A percentile compares a stretch with the other conserved stretches of the same genome.
Evolutionary conservation across 2,113 vertebrate genomes (phyloP).

Genomic region (Suricata suricatta): DNA sequence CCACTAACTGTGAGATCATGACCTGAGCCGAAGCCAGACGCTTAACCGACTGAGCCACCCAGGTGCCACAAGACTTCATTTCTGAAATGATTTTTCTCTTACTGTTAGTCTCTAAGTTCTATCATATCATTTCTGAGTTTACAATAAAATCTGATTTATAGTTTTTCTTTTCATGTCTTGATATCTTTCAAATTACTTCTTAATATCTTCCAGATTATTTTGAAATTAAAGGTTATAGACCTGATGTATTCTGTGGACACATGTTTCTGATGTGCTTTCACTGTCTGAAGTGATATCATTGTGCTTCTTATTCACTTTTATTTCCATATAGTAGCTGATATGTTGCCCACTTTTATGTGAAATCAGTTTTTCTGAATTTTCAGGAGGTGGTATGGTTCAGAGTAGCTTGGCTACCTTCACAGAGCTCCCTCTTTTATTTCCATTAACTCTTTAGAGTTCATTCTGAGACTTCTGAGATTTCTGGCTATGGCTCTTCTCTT

Average conservation of each 20-base stretch:
- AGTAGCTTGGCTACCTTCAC: background rate
- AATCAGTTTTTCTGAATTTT: background rate
- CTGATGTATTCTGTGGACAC: background rate
- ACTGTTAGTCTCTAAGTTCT: background rate
- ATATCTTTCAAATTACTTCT: background rate
- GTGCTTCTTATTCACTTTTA: background rate
- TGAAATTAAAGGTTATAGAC: background rate
- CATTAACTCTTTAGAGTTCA: background rate
- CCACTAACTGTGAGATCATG: too few relatives aligned
- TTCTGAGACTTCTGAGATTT: background rate
- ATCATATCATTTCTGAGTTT: background rate
- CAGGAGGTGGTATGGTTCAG: background rate
- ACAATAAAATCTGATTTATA: background rate
- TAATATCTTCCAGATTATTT: background rate
- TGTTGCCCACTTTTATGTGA: background rate
- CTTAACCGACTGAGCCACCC: too few relatives aligned
- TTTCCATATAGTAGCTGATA: background rate
- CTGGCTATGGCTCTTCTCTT: background rate
- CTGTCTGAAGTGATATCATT: background rate
- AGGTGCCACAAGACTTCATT: background rate
- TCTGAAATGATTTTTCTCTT: slow-evolving; percentile 10
- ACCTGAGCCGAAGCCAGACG: too few relatives aligned
- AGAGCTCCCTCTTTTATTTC: background rate
- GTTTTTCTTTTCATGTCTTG: background rate
- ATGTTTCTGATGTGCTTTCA: background rate